Conservation (phyloP, 2,797 vertebrate genomes). For the Cyprinella venusta region DNA sequence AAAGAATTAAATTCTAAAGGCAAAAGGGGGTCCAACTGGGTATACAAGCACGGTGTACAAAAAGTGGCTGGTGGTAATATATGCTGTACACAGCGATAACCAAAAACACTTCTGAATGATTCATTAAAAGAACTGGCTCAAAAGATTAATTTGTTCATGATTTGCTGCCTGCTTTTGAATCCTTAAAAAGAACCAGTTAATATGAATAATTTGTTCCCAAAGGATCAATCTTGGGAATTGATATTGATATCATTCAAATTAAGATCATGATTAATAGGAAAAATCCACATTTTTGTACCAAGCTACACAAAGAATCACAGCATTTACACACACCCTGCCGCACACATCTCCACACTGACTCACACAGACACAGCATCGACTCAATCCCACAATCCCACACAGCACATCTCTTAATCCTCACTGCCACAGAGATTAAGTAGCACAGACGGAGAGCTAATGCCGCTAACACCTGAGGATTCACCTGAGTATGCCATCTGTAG, state of each 20-base stretch:
- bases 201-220: background rate
- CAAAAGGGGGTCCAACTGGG: background rate
- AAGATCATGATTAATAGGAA: background rate
- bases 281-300: background rate
- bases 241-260: background rate
- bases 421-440: conserved; percentile 52
- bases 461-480: conserved; percentile 52
- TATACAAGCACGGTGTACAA: background rate
- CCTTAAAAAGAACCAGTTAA: background rate
- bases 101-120: background rate
- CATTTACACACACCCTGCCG: background rate
- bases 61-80: background rate
- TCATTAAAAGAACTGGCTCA: background rate
- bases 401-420: conserved; percentile 48
- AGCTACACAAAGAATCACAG: too few species aligned
- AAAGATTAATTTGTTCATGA: background rate
- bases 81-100: background rate
- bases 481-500: conserved; percentile 23
- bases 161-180: background rate
- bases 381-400: conserved; percentile 48
- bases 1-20: background rate
- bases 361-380: conserved; percentile 47
- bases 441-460: conserved; percentile 50
- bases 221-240: background rate
- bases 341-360: conserved; percentile 20